These are phyloP conservation scores for Nasonovia ribisnigri DNA, from an alignment of 2,888 invertebrate genomes.

Conservation along the genomic window DNA sequence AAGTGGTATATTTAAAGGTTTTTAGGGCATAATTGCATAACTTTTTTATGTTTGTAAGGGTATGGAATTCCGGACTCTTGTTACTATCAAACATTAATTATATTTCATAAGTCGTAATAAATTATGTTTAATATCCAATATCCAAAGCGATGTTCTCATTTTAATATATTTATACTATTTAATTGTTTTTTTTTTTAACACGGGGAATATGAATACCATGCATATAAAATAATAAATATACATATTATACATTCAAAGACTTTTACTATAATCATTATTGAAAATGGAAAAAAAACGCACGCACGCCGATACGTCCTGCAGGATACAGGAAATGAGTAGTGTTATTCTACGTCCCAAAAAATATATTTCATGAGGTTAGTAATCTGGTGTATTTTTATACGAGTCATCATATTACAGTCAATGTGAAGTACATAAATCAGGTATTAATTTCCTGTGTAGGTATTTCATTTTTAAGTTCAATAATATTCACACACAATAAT, in stretches of 20 bases:
- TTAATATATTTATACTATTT: background rate
- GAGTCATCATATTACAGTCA: background rate
- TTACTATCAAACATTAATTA: background rate
- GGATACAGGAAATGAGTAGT: background rate
- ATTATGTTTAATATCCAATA: background rate
- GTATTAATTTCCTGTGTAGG: slow-evolving; percentile 3
- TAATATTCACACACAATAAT: background rate
- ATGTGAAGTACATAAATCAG: background rate
- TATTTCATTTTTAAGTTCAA: background rate
- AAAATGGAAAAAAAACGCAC: background rate
- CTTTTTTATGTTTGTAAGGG: background rate
- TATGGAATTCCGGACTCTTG: background rate
- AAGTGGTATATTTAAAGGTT: background rate
- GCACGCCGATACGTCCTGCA: background rate
- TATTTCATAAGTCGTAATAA: background rate
- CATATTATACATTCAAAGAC: background rate
- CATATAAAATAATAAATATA: background rate
- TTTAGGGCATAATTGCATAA: background rate
- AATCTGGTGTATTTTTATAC: background rate
- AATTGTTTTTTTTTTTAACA: background rate
- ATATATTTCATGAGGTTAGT: background rate
- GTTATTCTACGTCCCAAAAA: background rate
- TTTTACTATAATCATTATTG: background rate
- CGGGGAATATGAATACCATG: background rate
- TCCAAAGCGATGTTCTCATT: background rate